A percentile compares a stretch with the other conserved stretches of the same genome.
These are phyloP conservation scores for Leptinotarsa tumamoca DNA, from an alignment of 2,888 invertebrate species.

Conservation along the genomic window DNA sequence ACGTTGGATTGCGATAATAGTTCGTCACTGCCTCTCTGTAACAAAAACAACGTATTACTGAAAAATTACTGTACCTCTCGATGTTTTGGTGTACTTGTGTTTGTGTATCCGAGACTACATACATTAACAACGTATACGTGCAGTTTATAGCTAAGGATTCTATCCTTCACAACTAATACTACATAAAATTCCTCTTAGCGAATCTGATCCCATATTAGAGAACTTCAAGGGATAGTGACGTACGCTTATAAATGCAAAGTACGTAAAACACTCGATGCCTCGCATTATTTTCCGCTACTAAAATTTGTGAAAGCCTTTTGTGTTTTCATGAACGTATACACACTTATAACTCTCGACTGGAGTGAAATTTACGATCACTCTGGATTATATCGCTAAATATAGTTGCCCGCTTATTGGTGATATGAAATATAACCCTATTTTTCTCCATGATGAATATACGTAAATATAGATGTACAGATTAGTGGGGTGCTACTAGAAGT, in stretches of 20 bases:
- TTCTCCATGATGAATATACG: not conserved
- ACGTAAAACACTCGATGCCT: conserved; percentile 34
- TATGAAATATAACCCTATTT: not conserved
- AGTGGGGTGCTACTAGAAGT: too few relatives aligned
- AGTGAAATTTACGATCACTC: conserved; percentile 40
- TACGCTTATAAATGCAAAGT: conserved; percentile 36
- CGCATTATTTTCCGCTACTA: conserved; percentile 39
- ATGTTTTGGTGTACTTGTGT: not conserved
- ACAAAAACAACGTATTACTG: conserved; percentile 54
- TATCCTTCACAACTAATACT: conserved; percentile 1
- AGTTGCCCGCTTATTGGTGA: not conserved
- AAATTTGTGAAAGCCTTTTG: conserved; percentile 41
- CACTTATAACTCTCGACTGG: conserved; percentile 23
- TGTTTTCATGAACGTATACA: conserved; percentile 42
- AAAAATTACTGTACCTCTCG: not conserved
- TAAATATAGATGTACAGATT: not conserved
- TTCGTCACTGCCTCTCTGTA: conserved; percentile 98
- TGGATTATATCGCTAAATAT: conserved; percentile 36
- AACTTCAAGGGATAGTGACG: not conserved
- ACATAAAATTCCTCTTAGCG: conserved; percentile 22
- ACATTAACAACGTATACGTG: not conserved
- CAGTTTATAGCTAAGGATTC: not conserved
- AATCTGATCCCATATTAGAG: conserved; percentile 11
- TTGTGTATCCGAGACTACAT: not conserved
- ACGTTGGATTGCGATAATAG: conserved; percentile 95